These are phyloP conservation scores for Diabrotica virgifera DNA, from an alignment of 1,140 invertebrate genomes.

Conservation along the genomic window DNA sequence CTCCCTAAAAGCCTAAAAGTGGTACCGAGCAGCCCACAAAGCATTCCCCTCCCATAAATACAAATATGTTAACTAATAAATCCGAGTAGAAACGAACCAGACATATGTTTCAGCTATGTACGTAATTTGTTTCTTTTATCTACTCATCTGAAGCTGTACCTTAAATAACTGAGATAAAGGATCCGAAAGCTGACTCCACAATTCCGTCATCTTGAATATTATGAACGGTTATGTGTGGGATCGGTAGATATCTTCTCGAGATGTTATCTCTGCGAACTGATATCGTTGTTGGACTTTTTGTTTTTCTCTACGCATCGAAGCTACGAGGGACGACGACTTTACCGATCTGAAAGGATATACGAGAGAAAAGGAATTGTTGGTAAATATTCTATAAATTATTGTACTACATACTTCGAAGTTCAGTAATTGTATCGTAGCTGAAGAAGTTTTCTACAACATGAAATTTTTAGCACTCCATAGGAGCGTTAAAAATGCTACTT, in stretches of 20 bases:
- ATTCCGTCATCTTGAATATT: constrained; percentile 2
- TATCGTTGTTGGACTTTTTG: neutral
- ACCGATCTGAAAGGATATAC: no score
- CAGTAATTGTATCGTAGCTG: no score
- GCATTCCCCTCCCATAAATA: neutral
- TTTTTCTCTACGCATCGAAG: neutral
- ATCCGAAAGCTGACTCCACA: constrained; percentile 1
- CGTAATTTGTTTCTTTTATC: neutral
- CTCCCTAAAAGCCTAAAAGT: no score
- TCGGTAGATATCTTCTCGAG: neutral
- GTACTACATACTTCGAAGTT: no score
- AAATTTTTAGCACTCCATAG: no score
- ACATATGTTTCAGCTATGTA: constrained; percentile 1
- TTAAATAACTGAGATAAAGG: constrained; percentile 1
- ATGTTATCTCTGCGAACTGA: neutral
- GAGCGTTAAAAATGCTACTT: no score
- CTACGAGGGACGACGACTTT: no score
- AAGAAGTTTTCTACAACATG: no score
- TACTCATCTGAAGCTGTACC: neutral
- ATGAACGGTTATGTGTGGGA: constrained; percentile 1
- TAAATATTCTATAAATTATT: no score
- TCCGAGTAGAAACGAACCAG: neutral
- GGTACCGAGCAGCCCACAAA: neutral
- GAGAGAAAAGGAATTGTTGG: no score
- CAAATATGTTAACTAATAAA: neutral